phyloP scores from a whole-genome alignment of 2,888 invertebrate genomes.

The Stictocephala bisonia region DNA sequence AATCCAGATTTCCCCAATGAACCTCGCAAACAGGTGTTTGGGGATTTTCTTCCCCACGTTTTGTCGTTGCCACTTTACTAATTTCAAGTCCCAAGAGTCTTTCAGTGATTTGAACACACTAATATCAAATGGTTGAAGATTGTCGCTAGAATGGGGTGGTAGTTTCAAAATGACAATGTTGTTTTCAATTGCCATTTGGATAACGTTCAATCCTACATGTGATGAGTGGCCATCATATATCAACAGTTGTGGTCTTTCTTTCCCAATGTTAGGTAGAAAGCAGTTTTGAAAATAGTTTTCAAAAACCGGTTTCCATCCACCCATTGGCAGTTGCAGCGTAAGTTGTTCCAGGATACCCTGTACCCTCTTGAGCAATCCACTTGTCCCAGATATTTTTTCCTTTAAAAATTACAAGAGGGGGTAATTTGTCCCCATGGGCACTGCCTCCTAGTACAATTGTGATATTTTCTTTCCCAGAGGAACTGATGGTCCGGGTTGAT shows the following conservation, averaged over 20 bases:
- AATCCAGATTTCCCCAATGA: conserved; percentile 54
- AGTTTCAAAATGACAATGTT: conserved; percentile 49
- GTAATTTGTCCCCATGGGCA: conserved; percentile 58
- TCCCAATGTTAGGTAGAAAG: not conserved
- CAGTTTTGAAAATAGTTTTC: conserved; percentile 50
- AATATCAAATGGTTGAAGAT: conserved; percentile 59
- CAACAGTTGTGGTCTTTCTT: conserved; percentile 44
- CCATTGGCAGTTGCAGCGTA: conserved; percentile 60
- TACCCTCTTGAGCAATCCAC: conserved; percentile 59
- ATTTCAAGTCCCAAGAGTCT: conserved; percentile 55
- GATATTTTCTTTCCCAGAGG: conserved; percentile 32
- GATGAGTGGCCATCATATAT: conserved; percentile 51
- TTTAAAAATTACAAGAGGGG: conserved; percentile 62
- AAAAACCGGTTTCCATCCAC: conserved; percentile 61
- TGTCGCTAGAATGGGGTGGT: conserved; percentile 56
- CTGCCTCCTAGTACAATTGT: conserved; percentile 31
- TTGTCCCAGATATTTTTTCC: conserved; percentile 62
- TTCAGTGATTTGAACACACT: conserved; percentile 59
- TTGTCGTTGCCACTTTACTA: conserved; percentile 57
- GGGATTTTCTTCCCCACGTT: conserved; percentile 54
- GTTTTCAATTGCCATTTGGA: conserved; percentile 35
- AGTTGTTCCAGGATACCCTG: conserved; percentile 57
- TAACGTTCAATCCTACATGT: conserved; percentile 31
- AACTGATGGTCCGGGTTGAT: conserved; percentile 26
- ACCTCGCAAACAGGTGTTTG: conserved; percentile 12